Evolutionary conservation across 2,113 vertebrate species (phyloP).

Genomic region (Syngnathus scovelli): DNA sequence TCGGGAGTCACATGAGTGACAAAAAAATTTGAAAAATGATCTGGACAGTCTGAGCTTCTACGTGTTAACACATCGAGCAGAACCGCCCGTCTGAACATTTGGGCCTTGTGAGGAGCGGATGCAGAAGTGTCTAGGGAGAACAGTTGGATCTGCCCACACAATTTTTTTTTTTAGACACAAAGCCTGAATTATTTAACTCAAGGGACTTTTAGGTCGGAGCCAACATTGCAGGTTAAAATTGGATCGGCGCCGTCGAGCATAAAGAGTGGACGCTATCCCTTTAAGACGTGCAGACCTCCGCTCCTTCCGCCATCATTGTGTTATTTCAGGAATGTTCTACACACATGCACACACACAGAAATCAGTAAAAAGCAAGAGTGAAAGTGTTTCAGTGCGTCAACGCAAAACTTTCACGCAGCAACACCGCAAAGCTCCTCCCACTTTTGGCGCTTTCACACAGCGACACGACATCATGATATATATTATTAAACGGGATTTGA

Average conservation of each 20-base stretch:
- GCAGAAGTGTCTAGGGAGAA: constrained; percentile 2
- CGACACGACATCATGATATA: neutral
- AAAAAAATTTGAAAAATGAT: neutral
- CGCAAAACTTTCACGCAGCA: neutral
- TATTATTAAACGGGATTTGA: neutral
- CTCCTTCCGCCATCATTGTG: constrained; percentile 39
- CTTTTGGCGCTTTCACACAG: neutral
- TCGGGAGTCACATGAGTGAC: neutral
- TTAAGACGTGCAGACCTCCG: constrained; percentile 46
- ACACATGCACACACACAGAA: constrained; percentile 9
- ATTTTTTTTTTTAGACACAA: neutral
- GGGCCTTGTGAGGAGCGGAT: constrained; percentile 32
- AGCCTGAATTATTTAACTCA: neutral
- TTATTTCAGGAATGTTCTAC: constrained; percentile 68
- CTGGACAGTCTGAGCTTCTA: neutral
- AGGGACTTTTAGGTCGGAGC: neutral
- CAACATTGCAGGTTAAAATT: neutral
- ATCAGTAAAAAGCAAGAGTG: neutral
- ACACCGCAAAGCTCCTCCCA: neutral
- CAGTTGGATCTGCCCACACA: neutral
- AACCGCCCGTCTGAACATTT: constrained; percentile 1
- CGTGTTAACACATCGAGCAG: neutral
- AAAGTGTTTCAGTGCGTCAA: neutral
- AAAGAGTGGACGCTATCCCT: constrained; percentile 18
- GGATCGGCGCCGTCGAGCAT: neutral